These are phyloP conservation scores for Lymantria monacha DNA, from an alignment of 2,888 invertebrate genomes.

Conservation along the genomic window DNA sequence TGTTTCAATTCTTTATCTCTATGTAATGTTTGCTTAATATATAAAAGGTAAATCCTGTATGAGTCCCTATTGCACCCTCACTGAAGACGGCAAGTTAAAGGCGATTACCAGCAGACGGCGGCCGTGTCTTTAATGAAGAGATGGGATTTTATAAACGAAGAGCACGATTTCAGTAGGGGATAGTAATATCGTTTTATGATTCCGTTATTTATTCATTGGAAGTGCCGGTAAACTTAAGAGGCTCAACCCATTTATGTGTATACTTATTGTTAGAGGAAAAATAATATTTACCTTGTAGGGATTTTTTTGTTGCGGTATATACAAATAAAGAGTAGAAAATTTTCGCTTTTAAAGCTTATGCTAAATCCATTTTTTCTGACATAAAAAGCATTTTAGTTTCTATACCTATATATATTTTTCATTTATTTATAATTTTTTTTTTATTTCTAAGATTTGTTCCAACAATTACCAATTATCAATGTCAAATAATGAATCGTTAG, in stretches of 20 bases:
- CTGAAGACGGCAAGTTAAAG: conserved; percentile 45
- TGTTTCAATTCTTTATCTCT: no score
- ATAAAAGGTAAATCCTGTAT: no score
- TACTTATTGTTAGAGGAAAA: conserved; percentile 21
- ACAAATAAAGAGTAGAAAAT: conserved; percentile 12
- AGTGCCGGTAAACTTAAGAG: conserved; percentile 16
- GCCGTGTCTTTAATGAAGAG: conserved; percentile 40
- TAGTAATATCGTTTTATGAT: conserved; percentile 23
- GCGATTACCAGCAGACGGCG: conserved; percentile 60
- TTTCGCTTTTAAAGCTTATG: conserved; percentile 3
- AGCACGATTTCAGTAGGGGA: conserved; percentile 34
- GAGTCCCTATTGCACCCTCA: conserved; percentile 10
- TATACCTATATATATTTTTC: no score
- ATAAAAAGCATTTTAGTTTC: no score
- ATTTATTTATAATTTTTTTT: no score
- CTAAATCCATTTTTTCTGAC: no score
- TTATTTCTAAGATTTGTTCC: no score
- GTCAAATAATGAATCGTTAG: no score
- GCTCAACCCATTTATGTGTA: conserved; percentile 16
- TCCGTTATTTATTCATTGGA: conserved; percentile 26
- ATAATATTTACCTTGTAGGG: conserved; percentile 19
- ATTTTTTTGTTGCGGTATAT: conserved; percentile 16
- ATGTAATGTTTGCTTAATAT: no score
- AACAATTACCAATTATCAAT: no score
- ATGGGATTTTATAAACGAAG: conserved; percentile 36